Evolutionary conservation across 2,797 vertebrate genomes (phyloP).

Genomic region (Chaunax sp.): DNA sequence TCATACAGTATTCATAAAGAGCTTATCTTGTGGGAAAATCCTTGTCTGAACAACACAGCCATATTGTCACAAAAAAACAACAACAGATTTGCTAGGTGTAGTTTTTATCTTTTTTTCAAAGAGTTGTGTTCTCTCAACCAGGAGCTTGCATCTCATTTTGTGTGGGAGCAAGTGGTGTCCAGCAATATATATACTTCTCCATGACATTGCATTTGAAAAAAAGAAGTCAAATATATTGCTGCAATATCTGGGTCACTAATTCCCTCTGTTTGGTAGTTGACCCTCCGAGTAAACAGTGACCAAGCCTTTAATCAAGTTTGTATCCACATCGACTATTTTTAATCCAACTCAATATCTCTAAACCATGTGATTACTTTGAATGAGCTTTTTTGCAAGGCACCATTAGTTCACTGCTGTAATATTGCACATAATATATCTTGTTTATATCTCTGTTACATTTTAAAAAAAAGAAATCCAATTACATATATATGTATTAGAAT

Average conservation of each 20-base stretch:
- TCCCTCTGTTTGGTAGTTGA: constrained; percentile 39
- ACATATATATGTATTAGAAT: not conserved
- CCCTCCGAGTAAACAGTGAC: constrained; percentile 68
- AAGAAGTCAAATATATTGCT: constrained; percentile 35
- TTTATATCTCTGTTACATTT: constrained; percentile 1
- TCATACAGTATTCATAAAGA: constrained; percentile 81
- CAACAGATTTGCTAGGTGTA: constrained; percentile 44
- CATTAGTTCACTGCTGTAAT: constrained; percentile 15
- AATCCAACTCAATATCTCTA: constrained; percentile 67
- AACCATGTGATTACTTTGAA: constrained; percentile 40
- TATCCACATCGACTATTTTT: constrained; percentile 73
- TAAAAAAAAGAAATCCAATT: not conserved
- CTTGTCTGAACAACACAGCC: constrained; percentile 54
- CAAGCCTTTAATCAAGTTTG: constrained; percentile 74
- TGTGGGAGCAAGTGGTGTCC: constrained; percentile 1
- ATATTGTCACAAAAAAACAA: constrained; percentile 67
- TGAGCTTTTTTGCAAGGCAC: constrained; percentile 33
- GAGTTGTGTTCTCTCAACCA: constrained; percentile 32
- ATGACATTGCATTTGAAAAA: constrained; percentile 28
- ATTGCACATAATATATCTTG: constrained; percentile 10
- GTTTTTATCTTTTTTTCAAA: constrained; percentile 47
- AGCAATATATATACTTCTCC: constrained; percentile 2
- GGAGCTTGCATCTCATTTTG: constrained; percentile 21
- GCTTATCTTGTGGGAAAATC: constrained; percentile 73
- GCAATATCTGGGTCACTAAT: constrained; percentile 38